A percentile compares a stretch with the other conserved stretches of the same genome.
These are phyloP conservation scores for Cochlearius cochlearius DNA, from an alignment of 2,113 vertebrate genomes.

Conservation along the genomic window DNA sequence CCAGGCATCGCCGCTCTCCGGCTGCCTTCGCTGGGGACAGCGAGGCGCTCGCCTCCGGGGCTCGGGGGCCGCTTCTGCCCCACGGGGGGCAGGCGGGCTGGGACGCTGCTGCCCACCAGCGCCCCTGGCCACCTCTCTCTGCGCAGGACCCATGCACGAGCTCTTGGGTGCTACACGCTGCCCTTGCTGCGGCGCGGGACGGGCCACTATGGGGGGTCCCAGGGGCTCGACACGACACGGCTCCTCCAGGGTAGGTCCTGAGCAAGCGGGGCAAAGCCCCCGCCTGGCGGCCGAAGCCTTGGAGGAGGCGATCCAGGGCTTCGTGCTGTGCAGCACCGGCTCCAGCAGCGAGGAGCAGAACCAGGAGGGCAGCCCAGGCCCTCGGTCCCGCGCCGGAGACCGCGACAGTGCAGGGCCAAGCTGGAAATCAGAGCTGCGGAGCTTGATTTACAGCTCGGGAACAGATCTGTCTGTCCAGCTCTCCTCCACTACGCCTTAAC, in stretches of 20 bases:
- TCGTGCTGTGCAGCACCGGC: rapidly evolving
- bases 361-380: background rate
- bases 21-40: background rate
- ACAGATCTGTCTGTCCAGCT: background rate
- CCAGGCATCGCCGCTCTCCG: background rate
- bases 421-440: background rate
- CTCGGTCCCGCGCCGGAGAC: rapidly evolving
- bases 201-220: rapidly evolving
- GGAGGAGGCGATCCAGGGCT: background rate
- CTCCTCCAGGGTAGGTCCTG: background rate
- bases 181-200: rapidly evolving
- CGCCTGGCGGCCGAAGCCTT: rapidly evolving
- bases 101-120: rapidly evolving
- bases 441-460: background rate
- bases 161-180: background rate
- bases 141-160: background rate
- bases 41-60: background rate
- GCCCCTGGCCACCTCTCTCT: background rate
- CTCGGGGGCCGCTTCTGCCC: background rate
- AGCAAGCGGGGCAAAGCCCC: background rate
- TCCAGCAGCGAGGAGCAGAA: background rate
- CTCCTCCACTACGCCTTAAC: rapidly evolving
- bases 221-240: rapidly evolving
- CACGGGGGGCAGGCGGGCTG: background rate
- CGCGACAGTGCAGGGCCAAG: rapidly evolving